Conservation (phyloP, 2,797 vertebrate genomes). For the Carcharodon carcharias region DNA sequence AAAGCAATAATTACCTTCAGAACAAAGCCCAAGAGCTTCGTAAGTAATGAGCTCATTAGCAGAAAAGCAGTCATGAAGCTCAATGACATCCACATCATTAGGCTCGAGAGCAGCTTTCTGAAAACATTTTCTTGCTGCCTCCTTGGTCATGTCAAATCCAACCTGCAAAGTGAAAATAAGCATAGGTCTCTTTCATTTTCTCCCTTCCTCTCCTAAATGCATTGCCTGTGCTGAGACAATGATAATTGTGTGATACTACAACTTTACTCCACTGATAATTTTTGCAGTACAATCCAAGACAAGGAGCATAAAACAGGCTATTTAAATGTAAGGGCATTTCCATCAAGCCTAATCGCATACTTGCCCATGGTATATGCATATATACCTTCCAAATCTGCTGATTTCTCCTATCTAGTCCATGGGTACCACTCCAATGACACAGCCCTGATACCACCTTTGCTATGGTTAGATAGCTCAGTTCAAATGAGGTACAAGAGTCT, state of each 20-base stretch:
- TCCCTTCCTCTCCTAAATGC: background rate
- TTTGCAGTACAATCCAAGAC: background rate
- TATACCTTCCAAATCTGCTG: background rate
- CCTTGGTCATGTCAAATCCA: conserved; percentile 82
- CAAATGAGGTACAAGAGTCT: background rate
- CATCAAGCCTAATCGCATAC: background rate
- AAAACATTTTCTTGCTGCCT: conserved; percentile 73
- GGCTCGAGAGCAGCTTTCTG: conserved; percentile 67
- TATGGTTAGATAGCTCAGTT: too few species aligned
- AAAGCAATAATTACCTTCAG: conserved; percentile 65
- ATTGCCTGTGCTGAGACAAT: background rate
- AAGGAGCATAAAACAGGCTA: background rate
- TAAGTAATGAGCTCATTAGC: conserved; percentile 88
- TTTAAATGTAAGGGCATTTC: background rate
- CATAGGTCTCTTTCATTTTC: background rate
- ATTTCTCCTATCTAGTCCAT: background rate
- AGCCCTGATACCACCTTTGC: background rate
- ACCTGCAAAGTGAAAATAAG: conserved; percentile 57
- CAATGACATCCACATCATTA: conserved; percentile 76
- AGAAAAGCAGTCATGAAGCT: conserved; percentile 96
- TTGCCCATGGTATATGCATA: background rate
- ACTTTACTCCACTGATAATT: background rate
- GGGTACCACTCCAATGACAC: background rate
- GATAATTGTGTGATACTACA: background rate
- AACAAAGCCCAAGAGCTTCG: conserved; percentile 86